Conservation (phyloP, 2,797 vertebrate genomes). For the Chelon labrosus region DNA sequence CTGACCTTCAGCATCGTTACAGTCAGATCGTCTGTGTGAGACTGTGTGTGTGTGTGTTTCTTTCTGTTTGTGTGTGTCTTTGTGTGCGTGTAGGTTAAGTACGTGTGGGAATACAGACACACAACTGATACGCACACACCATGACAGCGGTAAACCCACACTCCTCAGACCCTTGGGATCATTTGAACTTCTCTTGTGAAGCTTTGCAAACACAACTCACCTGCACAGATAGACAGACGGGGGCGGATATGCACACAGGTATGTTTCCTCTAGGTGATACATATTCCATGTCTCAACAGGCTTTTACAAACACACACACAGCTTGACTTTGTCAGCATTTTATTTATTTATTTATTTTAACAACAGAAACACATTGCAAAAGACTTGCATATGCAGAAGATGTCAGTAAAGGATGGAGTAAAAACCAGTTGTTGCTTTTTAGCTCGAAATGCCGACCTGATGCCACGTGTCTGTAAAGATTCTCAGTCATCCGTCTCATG, state of each 20-base stretch:
- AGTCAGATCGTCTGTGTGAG: slow-evolving; percentile 45
- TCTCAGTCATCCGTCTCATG: too few species aligned
- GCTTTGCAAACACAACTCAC: slow-evolving; percentile 41
- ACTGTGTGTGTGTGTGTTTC: slow-evolving; percentile 8
- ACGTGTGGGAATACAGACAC: slow-evolving; percentile 23
- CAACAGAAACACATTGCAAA: background rate
- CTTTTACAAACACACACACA: background rate
- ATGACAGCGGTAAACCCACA: slow-evolving; percentile 13
- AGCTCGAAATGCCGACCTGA: too few species aligned
- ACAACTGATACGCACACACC: slow-evolving; percentile 28
- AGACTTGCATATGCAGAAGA: too few species aligned
- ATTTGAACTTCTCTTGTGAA: slow-evolving; percentile 27
- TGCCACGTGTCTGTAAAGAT: too few species aligned
- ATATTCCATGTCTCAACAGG: background rate
- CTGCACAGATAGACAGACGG: slow-evolving; percentile 15
- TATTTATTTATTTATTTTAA: background rate
- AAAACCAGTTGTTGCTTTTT: too few species aligned
- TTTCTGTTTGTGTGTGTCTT: slow-evolving; percentile 14
- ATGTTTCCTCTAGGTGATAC: too few species aligned
- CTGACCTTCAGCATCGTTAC: slow-evolving; percentile 83
- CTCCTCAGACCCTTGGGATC: slow-evolving; percentile 10
- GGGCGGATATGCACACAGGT: background rate
- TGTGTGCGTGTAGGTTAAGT: slow-evolving; percentile 35
- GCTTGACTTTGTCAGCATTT: background rate
- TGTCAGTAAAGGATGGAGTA: too few species aligned